phyloP scores from a whole-genome alignment of 2,113 vertebrate species.

The Paraplagusia blochii region DNA sequence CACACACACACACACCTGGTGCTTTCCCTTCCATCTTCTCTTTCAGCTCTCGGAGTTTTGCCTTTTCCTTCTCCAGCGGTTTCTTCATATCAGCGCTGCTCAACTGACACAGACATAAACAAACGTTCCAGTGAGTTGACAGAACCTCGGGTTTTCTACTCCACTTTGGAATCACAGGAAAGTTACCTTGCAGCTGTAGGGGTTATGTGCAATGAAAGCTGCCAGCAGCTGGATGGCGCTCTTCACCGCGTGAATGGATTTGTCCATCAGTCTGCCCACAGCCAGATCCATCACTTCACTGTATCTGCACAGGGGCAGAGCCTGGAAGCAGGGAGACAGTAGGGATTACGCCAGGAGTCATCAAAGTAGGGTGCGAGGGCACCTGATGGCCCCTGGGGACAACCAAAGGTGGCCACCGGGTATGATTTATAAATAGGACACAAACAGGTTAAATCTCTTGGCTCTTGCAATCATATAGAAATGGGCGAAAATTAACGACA shows the following conservation, averaged over 20 bases:
- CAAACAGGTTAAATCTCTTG: no score
- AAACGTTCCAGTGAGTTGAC: background rate
- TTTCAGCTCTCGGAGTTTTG: conserved; percentile 84
- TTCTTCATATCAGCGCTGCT: conserved; percentile 83
- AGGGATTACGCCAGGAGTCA: background rate
- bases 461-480: no score
- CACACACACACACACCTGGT: conserved; percentile 58
- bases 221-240: conserved; percentile 93
- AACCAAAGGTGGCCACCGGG: no score
- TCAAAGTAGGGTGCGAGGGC: no score
- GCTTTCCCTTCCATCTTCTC: conserved; percentile 43
- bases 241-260: conserved; percentile 88
- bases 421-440: no score
- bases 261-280: conserved; percentile 90
- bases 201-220: conserved; percentile 92
- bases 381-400: no score
- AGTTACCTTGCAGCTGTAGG: conserved; percentile 93
- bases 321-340: conserved; percentile 66
- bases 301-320: conserved; percentile 85
- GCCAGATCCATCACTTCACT: conserved; percentile 85
- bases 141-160: background rate
- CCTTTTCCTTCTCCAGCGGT: conserved; percentile 84
- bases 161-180: background rate
- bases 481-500: no score
- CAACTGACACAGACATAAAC: conserved; percentile 70